Percentiles rank a stretch among this genome's conserved stretches.
Conservation (phyloP, 1,140 invertebrate genomes). For the Zaprionus capensis region DNA sequence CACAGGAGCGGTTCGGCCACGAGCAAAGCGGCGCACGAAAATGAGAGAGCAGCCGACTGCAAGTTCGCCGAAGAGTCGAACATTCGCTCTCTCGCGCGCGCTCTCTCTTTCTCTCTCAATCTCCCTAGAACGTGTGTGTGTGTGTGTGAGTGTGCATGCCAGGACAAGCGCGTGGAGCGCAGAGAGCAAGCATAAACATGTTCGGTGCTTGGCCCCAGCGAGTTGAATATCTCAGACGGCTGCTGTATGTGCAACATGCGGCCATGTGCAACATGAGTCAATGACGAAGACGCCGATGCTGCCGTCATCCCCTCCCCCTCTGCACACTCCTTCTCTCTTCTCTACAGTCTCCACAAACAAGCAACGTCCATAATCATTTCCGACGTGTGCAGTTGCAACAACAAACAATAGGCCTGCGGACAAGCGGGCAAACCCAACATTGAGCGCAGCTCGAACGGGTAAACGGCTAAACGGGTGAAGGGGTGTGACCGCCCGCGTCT, state of each 20-base stretch:
- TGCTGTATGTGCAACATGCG: conserved; percentile 76
- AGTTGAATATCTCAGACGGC: conserved; percentile 26
- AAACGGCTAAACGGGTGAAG: conserved; percentile 12
- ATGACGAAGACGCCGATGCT: conserved; percentile 48
- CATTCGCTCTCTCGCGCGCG: conserved; percentile 8
- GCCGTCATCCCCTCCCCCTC: conserved; percentile 2
- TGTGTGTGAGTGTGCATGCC: conserved; percentile 4
- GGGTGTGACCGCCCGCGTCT: conserved; percentile 34
- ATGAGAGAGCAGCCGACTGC: conserved; percentile 23
- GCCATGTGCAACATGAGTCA: conserved; percentile 71
- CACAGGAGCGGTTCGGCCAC: conserved; percentile 53
- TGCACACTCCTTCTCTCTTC: background rate
- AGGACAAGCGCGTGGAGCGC: conserved; percentile 45
- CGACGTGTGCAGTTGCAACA: conserved; percentile 66
- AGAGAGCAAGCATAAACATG: conserved; percentile 27
- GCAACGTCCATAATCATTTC: conserved; percentile 64
- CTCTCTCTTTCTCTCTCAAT: conserved; percentile 1
- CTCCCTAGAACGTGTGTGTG: conserved; percentile 1
- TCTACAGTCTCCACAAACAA: conserved; percentile 1
- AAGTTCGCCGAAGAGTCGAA: conserved; percentile 24
- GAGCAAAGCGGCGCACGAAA: conserved; percentile 30
- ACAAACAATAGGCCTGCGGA: conserved; percentile 70
- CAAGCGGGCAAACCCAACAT: background rate
- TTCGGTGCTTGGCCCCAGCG: conserved; percentile 27
- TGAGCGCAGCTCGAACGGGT: conserved; percentile 24